Percentiles rank a stretch among this genome's conserved stretches.
Evolutionary conservation across 2,888 invertebrate genomes (phyloP).

Genomic region (Hypomecis atomaria): DNA sequence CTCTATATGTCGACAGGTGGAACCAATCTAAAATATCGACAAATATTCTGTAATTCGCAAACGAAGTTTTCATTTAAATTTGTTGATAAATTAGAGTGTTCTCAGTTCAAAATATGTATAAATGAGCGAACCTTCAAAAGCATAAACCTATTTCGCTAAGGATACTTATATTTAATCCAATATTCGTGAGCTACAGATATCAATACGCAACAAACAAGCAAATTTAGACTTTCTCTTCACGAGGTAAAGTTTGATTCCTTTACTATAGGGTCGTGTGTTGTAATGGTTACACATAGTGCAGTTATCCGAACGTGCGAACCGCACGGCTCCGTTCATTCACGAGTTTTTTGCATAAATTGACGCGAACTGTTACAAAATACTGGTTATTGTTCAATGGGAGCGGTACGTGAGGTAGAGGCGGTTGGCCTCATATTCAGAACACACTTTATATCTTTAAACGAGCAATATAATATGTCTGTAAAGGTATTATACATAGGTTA

Average conservation of each 20-base stretch:
- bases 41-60: no score
- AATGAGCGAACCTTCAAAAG: no score
- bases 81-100: no score
- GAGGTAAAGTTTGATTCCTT: slow-evolving; percentile 28
- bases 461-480: no score
- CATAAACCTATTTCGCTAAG: no score
- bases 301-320: slow-evolving; percentile 46
- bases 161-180: slow-evolving; percentile 4
- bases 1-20: no score
- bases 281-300: slow-evolving; percentile 47
- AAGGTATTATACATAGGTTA: no score
- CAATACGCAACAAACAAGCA: background rate
- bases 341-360: slow-evolving; percentile 45
- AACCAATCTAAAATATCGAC: no score
- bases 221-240: slow-evolving; percentile 9
- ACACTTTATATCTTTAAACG: no score
- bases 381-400: slow-evolving; percentile 40
- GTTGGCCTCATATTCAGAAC: slow-evolving; percentile 3
- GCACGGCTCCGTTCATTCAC: slow-evolving; percentile 40
- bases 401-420: slow-evolving; percentile 5
- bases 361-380: slow-evolving; percentile 44
- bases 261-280: slow-evolving; percentile 31
- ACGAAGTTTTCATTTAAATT: no score
- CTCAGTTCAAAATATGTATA: no score
- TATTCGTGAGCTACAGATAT: slow-evolving; percentile 1